Conservation (phyloP, 2,888 invertebrate species). For the Monochamus alternatus region DNA sequence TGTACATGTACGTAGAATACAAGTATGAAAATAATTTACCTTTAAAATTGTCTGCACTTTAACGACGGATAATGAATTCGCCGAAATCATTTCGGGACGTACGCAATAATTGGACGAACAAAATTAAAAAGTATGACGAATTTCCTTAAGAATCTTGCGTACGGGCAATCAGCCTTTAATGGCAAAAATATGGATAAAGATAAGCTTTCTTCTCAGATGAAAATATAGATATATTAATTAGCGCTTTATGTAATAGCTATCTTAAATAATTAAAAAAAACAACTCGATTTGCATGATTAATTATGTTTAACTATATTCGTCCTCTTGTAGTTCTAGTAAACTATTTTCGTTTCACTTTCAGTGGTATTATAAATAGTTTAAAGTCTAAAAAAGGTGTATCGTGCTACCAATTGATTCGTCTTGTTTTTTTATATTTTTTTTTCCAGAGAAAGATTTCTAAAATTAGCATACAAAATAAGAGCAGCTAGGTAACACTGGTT, state of each 20-base stretch:
- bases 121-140: constrained; percentile 20
- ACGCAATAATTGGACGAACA: constrained; percentile 29
- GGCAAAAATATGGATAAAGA: too few species aligned
- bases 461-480: constrained; percentile 33
- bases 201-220: too few species aligned
- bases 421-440: constrained; percentile 20
- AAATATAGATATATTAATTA: too few species aligned
- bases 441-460: constrained; percentile 29
- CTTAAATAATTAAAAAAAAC: background rate
- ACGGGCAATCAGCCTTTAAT: background rate
- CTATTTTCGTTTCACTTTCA: background rate
- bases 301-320: background rate
- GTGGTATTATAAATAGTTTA: background rate
- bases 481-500: constrained; percentile 24
- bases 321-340: background rate
- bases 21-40: background rate
- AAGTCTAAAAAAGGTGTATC: constrained; percentile 11
- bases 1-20: constrained; percentile 3
- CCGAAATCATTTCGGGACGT: constrained; percentile 23
- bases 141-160: constrained; percentile 10
- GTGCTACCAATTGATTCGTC: background rate
- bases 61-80: constrained; percentile 30
- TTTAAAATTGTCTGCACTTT: constrained; percentile 1
- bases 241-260: too few species aligned
- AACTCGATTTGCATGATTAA: background rate